Base-by-base conservation (phyloP, 2,113 vertebrate genomes). In the Thalassarche chlororhynchos region DNA sequence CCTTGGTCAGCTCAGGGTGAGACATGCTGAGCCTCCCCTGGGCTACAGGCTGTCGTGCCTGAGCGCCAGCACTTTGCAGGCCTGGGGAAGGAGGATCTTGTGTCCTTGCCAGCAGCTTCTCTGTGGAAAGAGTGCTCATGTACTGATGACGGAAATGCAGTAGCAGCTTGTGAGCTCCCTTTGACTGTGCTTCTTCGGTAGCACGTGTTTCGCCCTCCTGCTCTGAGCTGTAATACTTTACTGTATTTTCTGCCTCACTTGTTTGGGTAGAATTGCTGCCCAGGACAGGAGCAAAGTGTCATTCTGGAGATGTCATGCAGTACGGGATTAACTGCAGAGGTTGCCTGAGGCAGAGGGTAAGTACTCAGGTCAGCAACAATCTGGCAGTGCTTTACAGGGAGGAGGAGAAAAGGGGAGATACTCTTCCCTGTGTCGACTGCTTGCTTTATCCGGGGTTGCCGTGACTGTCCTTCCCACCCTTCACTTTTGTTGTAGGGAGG, bases 301-400 rank as follows among this genome's bases (percentile, higher is more conserved):
- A 1, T 62, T 91, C 40, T 60, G 17, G 52, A 79, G 66, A 18
- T 64, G 49, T 74, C 38, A 42, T 25, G 36, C 60, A 89, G 64
- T 26, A 8, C n/a, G 3, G 76, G 98, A 96, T 99, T 99, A 96
- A 98, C 95, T 8, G 97, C 98, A 1, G 98, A 98, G 94, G 98
- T 99, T 52, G 98, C 97, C 25, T 99, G 98, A 32, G 98, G 99
- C 72, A 81, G 60, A 61, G 49, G 36, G 95, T 98, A 74, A 98
- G 94, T 23, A 97, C 70, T 54, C 40, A 97, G 98, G 68, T 98
- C 97, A 61, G 98, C 92, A 87, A 44, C 98, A 98, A 8, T 34
- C 58, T 3, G 97, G 92, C 6, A 9, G 98, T 95, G 90, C 49
- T 82, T 83, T 85, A 29, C 98, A 97, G 46, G 98, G 97, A 92